A percentile compares a stretch with the other conserved stretches of the same genome.
Conservation (phyloP, 2,797 vertebrate species). For the Coendou prehensilis region DNA sequence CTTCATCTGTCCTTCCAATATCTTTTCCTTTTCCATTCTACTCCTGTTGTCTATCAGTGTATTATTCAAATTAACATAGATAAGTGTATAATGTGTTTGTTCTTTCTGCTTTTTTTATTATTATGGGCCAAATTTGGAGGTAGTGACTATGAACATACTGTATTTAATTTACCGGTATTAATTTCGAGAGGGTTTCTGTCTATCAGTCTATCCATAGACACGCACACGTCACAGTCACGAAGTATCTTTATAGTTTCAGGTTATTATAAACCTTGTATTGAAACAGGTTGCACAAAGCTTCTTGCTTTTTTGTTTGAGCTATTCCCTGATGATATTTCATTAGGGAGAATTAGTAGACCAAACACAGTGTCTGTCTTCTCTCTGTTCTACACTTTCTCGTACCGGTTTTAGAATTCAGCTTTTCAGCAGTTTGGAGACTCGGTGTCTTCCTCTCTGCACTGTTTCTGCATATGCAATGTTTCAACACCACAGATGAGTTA, state of each 20-base stretch:
- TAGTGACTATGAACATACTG: neutral
- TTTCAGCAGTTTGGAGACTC: no score
- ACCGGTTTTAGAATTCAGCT: no score
- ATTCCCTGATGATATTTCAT: neutral
- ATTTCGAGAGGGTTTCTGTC: neutral
- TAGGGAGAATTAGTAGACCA: no score
- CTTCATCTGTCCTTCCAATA: no score
- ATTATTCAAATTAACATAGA: neutral
- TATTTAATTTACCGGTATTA: no score
- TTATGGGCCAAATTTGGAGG: neutral
- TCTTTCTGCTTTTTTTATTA: neutral
- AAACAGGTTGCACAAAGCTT: neutral
- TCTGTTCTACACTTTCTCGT: no score
- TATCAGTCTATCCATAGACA: neutral
- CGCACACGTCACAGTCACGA: neutral
- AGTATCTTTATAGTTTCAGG: neutral
- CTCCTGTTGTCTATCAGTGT: neutral
- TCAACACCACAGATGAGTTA: no score
- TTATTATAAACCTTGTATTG: neutral
- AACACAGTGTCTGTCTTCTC: neutral
- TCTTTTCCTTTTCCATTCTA: no score
- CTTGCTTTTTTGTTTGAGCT: neutral
- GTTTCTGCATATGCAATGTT: neutral
- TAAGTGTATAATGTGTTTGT: neutral
- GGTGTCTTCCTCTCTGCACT: neutral